These are phyloP conservation scores for Cantharis nigra DNA, from an alignment of 2,888 invertebrate species.

Conservation along the genomic window DNA sequence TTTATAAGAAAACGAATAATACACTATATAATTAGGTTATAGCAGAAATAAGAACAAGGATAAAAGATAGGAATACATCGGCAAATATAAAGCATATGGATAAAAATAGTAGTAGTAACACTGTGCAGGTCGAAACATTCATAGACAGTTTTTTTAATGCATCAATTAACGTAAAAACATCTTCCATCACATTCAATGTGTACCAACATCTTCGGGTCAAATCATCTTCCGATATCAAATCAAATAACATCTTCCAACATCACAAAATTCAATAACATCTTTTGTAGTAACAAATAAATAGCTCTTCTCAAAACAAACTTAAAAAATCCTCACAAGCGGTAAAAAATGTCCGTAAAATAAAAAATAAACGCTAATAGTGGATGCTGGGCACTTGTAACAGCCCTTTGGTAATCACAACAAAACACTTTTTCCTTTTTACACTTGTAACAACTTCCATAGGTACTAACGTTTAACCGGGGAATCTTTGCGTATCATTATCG, in stretches of 20 bases:
- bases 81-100: not conserved
- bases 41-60: conserved; percentile 24
- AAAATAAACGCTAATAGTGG: conserved; percentile 18
- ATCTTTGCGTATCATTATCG: conserved; percentile 71
- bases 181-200: conserved; percentile 5
- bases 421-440: conserved; percentile 6
- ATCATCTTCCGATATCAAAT: not conserved
- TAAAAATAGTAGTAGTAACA: conserved; percentile 19
- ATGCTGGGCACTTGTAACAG: conserved; percentile 12
- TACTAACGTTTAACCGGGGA: conserved; percentile 34
- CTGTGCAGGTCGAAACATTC: conserved; percentile 15
- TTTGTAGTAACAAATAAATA: conserved; percentile 38
- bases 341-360: conserved; percentile 22
- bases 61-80: conserved; percentile 26
- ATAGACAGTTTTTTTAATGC: not conserved
- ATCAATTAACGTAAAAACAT: conserved; percentile 1
- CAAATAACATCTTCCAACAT: not conserved
- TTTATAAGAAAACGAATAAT: conserved; percentile 25
- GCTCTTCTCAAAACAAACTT: conserved; percentile 29
- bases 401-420: conserved; percentile 29
- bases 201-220: not conserved
- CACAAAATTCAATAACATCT: not conserved
- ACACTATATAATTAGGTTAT: conserved; percentile 23
- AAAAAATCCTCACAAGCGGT: conserved; percentile 18
- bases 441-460: conserved; percentile 1